Evolutionary conservation across 2,113 vertebrate species (phyloP).

Genomic region (Ovis aries): ARS-UI_Ramb_v3.0 NC_056055.1:138572001-138572500

Average conservation of each 20-base stretch:
- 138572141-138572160: conserved; percentile 40
- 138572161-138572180: conserved; percentile 5
- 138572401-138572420: not conserved
- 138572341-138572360: conserved; percentile 11
- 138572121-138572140: conserved; percentile 40
- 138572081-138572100: conserved; percentile 41
- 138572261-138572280: conserved; percentile 30
- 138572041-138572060: not conserved
- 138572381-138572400: not conserved
- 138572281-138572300: conserved; percentile 11
- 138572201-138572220: conserved; percentile 37
- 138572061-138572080: conserved; percentile 32
- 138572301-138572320: not conserved
- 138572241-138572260: not conserved
- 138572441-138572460: not conserved
- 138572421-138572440: not conserved
- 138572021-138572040: conserved; percentile 50
- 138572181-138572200: conserved; percentile 1
- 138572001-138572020: conserved; percentile 26
- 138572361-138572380: conserved; percentile 20
- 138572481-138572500: not conserved
- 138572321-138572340: conserved; percentile 50
- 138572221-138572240: conserved; percentile 32
- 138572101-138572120: conserved; percentile 42
- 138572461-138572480: not conserved